Conservation (phyloP, 2,113 vertebrate species). For the Dinomys branickii region DNA sequence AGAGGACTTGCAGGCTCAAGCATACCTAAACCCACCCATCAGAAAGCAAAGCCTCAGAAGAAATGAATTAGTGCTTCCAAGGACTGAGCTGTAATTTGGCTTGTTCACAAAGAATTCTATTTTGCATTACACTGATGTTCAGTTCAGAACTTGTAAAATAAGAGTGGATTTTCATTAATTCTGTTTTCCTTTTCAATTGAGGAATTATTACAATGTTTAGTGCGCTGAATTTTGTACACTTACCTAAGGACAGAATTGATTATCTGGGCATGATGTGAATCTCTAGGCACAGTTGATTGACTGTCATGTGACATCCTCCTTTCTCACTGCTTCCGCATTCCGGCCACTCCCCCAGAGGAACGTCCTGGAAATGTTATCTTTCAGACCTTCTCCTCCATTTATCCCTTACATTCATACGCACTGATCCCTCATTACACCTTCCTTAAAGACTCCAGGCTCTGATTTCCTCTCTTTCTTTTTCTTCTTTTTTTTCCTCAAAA, state of each 20-base stretch:
- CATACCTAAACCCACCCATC: background rate
- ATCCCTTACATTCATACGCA: background rate
- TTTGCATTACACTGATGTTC: background rate
- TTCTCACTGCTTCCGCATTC: background rate
- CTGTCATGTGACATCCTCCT: background rate
- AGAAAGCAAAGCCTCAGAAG: background rate
- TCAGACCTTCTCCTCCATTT: background rate
- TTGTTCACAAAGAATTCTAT: background rate
- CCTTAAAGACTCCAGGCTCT: background rate
- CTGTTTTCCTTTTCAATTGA: background rate
- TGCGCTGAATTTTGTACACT: background rate
- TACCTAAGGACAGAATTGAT: background rate
- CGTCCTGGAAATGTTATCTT: background rate
- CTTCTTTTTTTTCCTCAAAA: no score
- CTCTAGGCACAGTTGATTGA: no score
- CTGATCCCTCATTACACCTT: background rate
- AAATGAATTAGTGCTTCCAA: constrained; percentile 43
- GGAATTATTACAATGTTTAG: background rate
- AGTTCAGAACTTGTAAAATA: background rate
- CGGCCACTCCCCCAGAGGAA: background rate
- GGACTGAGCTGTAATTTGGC: background rate
- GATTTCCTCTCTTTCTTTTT: background rate
- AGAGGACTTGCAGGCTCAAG: background rate
- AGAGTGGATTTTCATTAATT: background rate
- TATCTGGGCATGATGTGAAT: background rate